These are phyloP conservation scores for Lerema accius DNA, from an alignment of 1,140 invertebrate genomes.

Conservation along the genomic window DNA sequence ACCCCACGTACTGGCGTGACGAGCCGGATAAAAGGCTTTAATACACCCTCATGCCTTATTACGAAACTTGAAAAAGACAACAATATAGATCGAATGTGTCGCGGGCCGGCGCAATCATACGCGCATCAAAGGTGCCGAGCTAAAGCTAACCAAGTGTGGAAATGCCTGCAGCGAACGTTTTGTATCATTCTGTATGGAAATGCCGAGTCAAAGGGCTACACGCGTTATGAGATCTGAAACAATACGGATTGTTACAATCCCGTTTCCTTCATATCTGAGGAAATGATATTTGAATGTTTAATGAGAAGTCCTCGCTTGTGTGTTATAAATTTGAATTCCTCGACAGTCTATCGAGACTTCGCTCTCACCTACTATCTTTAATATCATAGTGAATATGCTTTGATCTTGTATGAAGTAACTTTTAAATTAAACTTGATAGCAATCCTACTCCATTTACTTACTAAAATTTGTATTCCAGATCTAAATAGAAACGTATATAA, in stretches of 20 bases:
- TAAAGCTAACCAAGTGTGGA: conserved; percentile 75
- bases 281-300: conserved; percentile 76
- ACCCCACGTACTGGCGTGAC: conserved; percentile 77
- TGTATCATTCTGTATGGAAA: conserved; percentile 67
- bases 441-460: no score
- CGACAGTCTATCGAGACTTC: conserved; percentile 16
- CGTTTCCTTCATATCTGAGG: conserved; percentile 68
- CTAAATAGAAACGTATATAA: no score
- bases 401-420: no score
- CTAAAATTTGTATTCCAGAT: no score
- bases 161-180: conserved; percentile 62
- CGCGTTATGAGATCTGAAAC: conserved; percentile 80
- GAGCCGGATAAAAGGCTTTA: conserved; percentile 82
- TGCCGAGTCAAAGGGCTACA: conserved; percentile 74
- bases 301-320: conserved; percentile 63
- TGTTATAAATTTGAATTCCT: conserved; percentile 36
- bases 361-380: conserved; percentile 14
- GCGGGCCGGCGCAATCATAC: conserved; percentile 80
- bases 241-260: conserved; percentile 78
- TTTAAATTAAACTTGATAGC: no score
- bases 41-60: conserved; percentile 83
- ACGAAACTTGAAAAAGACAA: conserved; percentile 83
- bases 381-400: no score
- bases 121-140: conserved; percentile 76
- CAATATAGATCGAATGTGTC: conserved; percentile 81